Evolutionary conservation across 2,113 vertebrate genomes (phyloP).

Genomic region (Furnarius figulus): DNA sequence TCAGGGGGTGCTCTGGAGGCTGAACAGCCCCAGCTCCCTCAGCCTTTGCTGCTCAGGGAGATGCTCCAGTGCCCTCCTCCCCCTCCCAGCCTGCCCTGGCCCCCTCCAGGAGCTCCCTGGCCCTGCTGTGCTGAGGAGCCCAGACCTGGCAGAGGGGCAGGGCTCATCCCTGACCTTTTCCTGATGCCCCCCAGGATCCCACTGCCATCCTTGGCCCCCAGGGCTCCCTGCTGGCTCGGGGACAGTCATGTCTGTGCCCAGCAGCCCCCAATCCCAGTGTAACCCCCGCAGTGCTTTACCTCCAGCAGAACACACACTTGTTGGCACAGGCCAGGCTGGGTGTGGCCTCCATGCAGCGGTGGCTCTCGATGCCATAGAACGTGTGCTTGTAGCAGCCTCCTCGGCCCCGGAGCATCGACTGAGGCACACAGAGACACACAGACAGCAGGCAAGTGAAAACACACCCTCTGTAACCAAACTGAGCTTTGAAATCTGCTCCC

Average conservation of each 20-base stretch:
- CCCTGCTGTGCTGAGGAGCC: too few relatives aligned
- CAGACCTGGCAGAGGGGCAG: too few relatives aligned
- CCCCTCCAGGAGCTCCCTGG: too few relatives aligned
- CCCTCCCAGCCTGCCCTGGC: too few relatives aligned
- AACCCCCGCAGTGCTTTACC: slow-evolving; percentile 69
- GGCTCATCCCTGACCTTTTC: too few relatives aligned
- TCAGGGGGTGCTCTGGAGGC: not conserved
- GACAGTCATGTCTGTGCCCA: not conserved
- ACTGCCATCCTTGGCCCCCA: too few relatives aligned
- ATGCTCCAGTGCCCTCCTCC: too few relatives aligned
- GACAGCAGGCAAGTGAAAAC: not conserved
- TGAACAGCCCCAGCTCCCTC: not conserved
- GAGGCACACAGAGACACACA: not conserved
- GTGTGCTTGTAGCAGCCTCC: slow-evolving; percentile 98
- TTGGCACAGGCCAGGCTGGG: slow-evolving; percentile 95
- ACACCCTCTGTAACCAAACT: not conserved
- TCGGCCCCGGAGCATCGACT: slow-evolving; percentile 93
- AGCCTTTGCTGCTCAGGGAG: too few relatives aligned
- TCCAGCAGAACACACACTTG: slow-evolving; percentile 98
- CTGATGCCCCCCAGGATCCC: too few relatives aligned
- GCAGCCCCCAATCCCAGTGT: not conserved
- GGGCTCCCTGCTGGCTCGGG: not conserved
- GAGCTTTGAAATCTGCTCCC: not conserved
- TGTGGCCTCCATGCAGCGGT: slow-evolving; percentile 95
- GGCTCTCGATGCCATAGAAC: slow-evolving; percentile 95